Evolutionary conservation across 2,797 vertebrate species (phyloP), one percentile per base, ranked within the genome.

Genomic region (Sparidentex hasta): DNA sequence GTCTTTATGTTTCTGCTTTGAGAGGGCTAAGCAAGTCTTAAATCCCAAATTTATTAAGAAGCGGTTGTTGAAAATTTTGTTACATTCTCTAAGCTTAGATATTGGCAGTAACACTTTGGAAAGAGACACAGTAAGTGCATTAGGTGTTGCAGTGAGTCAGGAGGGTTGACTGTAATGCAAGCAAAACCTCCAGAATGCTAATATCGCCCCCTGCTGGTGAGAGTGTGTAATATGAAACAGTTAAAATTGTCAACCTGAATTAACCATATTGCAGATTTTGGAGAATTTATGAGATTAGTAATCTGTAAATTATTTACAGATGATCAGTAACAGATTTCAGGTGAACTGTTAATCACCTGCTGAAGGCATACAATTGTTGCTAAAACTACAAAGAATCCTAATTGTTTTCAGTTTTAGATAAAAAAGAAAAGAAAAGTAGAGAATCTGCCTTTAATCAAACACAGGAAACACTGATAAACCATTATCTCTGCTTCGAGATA

Each of bases 131-230:
- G 52, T 46, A 13, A 41, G 23, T n/a, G 14, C 18, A 18, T 18
- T 41, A 4, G 27, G 20, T 55, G 56, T 16, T 23, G 25, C 21
- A 41, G 11, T 12, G 25, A 23, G 5, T 41, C 4, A 57, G 11
- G 7, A 33, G 13, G 1, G 13, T 27, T 33, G 13, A 1, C 20
- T 43, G 7, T 9, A 1, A 50, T 17, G 41, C 27, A 33, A 59
- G 12, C 14, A 44, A 11, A 23, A 13, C 2, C 18, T 74, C 25
- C 21, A 54, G 7, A 0, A 14, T 65, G 16, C 7, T 11, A 66
- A 76, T 23, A 74, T 23, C 1, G 41, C 85, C 86, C 18, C 83
- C 86, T 83, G 66, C 59, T 87, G 89, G 86, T 65, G 4, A 48
- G n/a, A 65, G 2, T 6, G 3, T 5, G 25, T 16, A 68, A 4